Evolutionary conservation across 1,140 invertebrate genomes (phyloP).

Genomic region (Ceratosolen fusciceps): DNA sequence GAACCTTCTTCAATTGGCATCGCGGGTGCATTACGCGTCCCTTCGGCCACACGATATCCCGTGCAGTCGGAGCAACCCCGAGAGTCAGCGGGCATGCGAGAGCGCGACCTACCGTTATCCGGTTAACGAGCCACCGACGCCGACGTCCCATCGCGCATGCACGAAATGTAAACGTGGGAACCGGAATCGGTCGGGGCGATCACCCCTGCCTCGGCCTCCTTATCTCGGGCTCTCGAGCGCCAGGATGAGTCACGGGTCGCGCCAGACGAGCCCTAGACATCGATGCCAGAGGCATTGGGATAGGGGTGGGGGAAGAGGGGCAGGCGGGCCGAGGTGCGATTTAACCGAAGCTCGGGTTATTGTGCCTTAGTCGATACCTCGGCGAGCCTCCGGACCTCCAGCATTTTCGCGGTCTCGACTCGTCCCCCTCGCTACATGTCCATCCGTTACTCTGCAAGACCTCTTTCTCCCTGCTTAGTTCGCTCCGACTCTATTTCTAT

Average conservation of each 20-base stretch:
- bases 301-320: too few species aligned
- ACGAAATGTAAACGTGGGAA: constrained; percentile 73
- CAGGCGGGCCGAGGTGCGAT: neutral
- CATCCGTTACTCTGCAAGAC: neutral
- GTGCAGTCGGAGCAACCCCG: neutral
- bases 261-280: constrained; percentile 8
- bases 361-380: neutral
- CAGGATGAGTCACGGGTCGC: constrained; percentile 3
- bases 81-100: neutral
- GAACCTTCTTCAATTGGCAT: neutral
- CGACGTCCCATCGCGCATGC: constrained; percentile 70
- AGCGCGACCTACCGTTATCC: constrained; percentile 67
- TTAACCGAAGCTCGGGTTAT: neutral
- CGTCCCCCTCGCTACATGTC: neutral
- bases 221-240: constrained; percentile 8
- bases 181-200: constrained; percentile 65
- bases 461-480: too few species aligned
- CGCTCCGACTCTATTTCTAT: neutral
- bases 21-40: neutral
- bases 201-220: neutral
- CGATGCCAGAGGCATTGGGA: too few species aligned
- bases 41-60: neutral
- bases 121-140: constrained; percentile 69
- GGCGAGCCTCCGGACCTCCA: neutral
- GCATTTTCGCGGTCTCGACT: neutral